These are phyloP conservation scores for Glossophaga mutica DNA, from an alignment of 2,797 vertebrate genomes.

Conservation along the genomic window DNA sequence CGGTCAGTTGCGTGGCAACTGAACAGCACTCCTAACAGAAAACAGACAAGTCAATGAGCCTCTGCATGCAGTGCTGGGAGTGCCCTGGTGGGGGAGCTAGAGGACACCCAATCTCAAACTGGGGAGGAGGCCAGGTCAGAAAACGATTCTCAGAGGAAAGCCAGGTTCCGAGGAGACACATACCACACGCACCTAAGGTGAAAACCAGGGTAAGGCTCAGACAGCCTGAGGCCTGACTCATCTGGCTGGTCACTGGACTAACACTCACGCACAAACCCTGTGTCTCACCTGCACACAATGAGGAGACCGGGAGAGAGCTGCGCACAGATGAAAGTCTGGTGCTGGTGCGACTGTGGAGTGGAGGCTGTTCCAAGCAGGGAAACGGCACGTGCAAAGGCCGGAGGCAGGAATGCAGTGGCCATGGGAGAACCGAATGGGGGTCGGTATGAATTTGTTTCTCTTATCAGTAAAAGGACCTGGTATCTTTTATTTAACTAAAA, in stretches of 20 bases:
- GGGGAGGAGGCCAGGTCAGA: neutral
- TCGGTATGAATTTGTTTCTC: neutral
- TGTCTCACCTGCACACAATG: neutral
- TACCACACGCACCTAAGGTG: rapidly evolving
- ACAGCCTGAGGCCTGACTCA: neutral
- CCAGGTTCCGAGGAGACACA: neutral
- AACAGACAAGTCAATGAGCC: neutral
- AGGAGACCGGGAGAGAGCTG: rapidly evolving
- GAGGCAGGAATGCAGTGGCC: neutral
- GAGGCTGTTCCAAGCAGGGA: neutral
- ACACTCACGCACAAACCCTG: neutral
- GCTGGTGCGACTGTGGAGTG: neutral
- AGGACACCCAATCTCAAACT: neutral
- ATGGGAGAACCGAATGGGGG: neutral
- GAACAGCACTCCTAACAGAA: neutral
- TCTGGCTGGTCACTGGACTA: neutral
- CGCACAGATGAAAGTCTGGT: neutral
- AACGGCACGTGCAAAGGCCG: neutral
- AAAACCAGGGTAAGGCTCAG: neutral
- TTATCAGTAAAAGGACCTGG: neutral
- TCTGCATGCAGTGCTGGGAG: neutral
- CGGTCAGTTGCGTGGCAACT: neutral
- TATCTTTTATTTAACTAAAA: neutral
- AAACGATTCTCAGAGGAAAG: neutral
- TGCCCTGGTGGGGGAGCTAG: neutral